Percentiles rank a stretch among this genome's conserved stretches.
phyloP scores from a whole-genome alignment of 1,140 invertebrate genomes.

The Chironomus tepperi region DNA sequence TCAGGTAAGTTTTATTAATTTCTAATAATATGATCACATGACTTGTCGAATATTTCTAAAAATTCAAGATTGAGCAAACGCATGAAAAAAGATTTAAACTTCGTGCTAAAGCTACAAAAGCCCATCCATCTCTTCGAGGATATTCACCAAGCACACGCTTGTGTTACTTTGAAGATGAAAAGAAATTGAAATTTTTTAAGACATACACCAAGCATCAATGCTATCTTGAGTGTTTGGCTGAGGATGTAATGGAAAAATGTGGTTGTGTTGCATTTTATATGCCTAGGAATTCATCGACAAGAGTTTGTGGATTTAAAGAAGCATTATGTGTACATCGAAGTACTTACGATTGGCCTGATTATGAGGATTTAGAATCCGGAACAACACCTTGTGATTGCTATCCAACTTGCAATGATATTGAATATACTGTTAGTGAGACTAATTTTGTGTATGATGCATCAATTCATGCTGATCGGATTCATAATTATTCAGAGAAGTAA shows the following conservation, averaged over 20 bases:
- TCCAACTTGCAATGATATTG: not conserved
- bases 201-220: not conserved
- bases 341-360: not conserved
- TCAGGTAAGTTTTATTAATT: not conserved
- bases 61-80: not conserved
- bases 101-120: not conserved
- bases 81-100: not conserved
- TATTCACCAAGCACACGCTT: not conserved
- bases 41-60: too few species aligned
- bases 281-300: not conserved
- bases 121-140: not conserved
- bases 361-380: not conserved
- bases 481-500: not conserved
- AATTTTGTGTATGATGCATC: not conserved
- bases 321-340: not conserved
- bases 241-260: not conserved
- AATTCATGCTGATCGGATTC: not conserved
- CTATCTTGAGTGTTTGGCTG: not conserved
- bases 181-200: not conserved
- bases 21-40: too few species aligned
- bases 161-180: not conserved
- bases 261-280: not conserved
- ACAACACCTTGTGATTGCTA: not conserved
- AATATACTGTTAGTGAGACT: not conserved
- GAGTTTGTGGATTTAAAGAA: not conserved